Evolutionary conservation across 2,888 invertebrate species (phyloP).

Genomic region (Mimachlamys varia): DNA sequence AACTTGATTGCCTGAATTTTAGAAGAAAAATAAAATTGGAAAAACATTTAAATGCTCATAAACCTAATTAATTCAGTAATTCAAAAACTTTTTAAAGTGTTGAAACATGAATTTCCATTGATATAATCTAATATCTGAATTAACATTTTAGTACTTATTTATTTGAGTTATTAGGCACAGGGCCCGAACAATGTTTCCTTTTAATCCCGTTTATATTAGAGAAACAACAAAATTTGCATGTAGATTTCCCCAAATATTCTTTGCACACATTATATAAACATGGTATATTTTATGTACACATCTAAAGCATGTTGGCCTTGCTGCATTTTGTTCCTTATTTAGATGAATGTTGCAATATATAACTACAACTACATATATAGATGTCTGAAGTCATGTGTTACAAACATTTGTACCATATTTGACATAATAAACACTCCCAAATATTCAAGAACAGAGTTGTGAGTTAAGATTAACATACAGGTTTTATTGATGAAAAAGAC

Average conservation of each 20-base stretch:
- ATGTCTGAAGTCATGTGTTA: not conserved
- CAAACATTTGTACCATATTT: not conserved
- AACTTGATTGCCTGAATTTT: too few relatives aligned
- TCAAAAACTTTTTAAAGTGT: too few relatives aligned
- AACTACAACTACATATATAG: not conserved
- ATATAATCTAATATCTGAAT: not conserved
- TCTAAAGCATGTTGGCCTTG: not conserved
- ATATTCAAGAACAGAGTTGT: not conserved
- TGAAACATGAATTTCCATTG: too few relatives aligned
- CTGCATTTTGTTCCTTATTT: not conserved
- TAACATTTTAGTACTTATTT: not conserved
- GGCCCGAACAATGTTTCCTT: not conserved
- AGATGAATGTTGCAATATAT: not conserved
- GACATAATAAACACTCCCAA: not conserved
- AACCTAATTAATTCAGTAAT: too few relatives aligned
- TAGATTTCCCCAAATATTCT: not conserved
- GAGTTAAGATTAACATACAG: not conserved
- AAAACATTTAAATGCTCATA: too few relatives aligned
- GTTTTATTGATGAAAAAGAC: too few relatives aligned
- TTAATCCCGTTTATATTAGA: not conserved
- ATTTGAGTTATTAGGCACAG: not conserved
- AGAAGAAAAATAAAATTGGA: too few relatives aligned
- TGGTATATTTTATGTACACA: not conserved
- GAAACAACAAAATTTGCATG: not conserved
- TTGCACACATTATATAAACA: too few relatives aligned